These are phyloP conservation scores for Megalopta genalis DNA, from an alignment of 1,140 invertebrate genomes.

Conservation along the genomic window DNA sequence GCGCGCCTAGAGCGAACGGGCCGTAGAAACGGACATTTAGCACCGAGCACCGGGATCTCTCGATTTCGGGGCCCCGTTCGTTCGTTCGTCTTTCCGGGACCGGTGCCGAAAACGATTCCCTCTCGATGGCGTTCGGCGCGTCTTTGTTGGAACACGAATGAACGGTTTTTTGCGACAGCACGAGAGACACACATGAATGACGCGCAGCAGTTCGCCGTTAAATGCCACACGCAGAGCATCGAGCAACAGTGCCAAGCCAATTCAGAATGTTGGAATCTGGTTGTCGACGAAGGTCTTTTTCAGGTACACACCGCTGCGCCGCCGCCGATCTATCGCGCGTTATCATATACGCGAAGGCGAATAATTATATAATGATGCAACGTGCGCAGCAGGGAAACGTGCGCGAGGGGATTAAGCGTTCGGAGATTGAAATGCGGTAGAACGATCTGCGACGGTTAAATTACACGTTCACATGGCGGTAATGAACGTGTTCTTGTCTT, in stretches of 20 bases:
- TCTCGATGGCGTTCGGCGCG: neutral
- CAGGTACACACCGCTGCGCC: conserved; percentile 67
- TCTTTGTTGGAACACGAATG: neutral
- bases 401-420: neutral
- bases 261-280: conserved; percentile 76
- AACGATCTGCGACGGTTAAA: neutral
- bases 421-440: conserved; percentile 3
- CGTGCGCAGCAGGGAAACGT: conserved; percentile 1
- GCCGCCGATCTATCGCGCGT: conserved; percentile 9
- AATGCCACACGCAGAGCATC: conserved; percentile 60
- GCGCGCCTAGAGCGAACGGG: neutral
- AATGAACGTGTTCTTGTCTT: neutral
- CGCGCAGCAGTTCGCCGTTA: conserved; percentile 69
- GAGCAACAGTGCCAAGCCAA: conserved; percentile 49
- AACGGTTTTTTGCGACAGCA: conserved; percentile 27
- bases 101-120: neutral
- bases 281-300: conserved; percentile 73
- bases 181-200: conserved; percentile 70
- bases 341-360: conserved; percentile 23
- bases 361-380: conserved; percentile 29
- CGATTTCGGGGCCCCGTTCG: neutral
- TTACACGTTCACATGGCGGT: neutral
- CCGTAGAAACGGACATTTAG: neutral
- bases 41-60: neutral
- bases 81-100: neutral